Evolutionary conservation across 1,140 invertebrate species (phyloP), one percentile per base, ranked within the genome.

Genomic region (Steinernema khuongi): DNA sequence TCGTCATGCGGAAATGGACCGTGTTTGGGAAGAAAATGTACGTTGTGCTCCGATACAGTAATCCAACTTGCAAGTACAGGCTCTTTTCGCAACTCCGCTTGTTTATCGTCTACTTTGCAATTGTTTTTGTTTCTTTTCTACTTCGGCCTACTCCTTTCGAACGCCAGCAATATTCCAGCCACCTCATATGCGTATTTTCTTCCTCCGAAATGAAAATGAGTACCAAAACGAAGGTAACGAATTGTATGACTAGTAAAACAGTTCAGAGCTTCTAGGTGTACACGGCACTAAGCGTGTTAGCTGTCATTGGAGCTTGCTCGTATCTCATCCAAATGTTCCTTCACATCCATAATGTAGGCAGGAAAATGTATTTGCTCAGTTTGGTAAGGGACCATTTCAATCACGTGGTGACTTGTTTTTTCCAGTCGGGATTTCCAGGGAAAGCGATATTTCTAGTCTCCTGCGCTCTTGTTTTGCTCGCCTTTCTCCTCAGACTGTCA

Each of bases 1-100:
- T 99, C 1, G 86, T 98, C 7, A 91, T 95, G 84, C 93, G 94
- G 0, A 99, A 99, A 88, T 99, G 96, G 96, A 93, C 94, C 79
- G 93, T 94, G 0, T 98, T 96, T 87, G 93, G 94, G 0, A 94
- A 94, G 86, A 93, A 91, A 72, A 89, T 90, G 90, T 90, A 86
- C 78, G 72, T 70, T 41, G 30, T 44, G 17, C 17, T 19, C 70
- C 19, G 7, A 70, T 50, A 7, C 19, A 0, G 17, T 36, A n/a
- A 41, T 43, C 28, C 7, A 28, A 31, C n/a, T 67, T 22, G 28
- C 41, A 31, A 22, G 44, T 81, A 73, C 67, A 82, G 79, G n/a
- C 44, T 81, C 28, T 83, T 79, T 60, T 50, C 44, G 29, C 81
- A 81, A 74, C 71, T 81, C 1, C 29, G 68, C 28, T 70, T 77